phyloP scores from a whole-genome alignment of 2,888 invertebrate genomes.

The Eupithecia tripunctaria region DNA sequence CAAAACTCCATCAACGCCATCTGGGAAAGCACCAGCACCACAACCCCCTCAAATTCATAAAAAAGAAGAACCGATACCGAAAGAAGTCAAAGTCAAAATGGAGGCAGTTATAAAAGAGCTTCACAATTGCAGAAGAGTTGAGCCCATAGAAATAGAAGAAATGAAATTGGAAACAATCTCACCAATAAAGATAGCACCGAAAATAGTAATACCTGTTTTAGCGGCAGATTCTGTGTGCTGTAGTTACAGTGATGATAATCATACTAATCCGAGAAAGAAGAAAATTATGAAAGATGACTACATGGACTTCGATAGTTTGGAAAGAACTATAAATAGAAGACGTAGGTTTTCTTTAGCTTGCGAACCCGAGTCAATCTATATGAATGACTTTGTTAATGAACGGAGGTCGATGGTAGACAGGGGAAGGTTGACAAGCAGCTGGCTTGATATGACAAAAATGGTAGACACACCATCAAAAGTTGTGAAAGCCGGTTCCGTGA shows the following conservation, averaged over 20 bases:
- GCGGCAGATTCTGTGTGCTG: constrained; percentile 75
- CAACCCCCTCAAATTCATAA: constrained; percentile 36
- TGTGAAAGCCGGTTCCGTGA: constrained; percentile 82
- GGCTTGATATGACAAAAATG: constrained; percentile 71
- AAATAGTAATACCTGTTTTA: constrained; percentile 75
- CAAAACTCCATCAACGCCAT: constrained; percentile 72
- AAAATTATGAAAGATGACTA: constrained; percentile 57
- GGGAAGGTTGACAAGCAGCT: constrained; percentile 71
- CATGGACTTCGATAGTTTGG: constrained; percentile 73
- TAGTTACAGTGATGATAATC: constrained; percentile 72
- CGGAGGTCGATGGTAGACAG: constrained; percentile 58
- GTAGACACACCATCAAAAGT: constrained; percentile 50
- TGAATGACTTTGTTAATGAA: constrained; percentile 55
- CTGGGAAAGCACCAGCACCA: constrained; percentile 55
- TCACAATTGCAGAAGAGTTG: constrained; percentile 71
- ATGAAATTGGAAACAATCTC: constrained; percentile 61
- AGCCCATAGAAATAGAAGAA: constrained; percentile 64
- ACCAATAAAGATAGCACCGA: constrained; percentile 62
- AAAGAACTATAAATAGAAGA: constrained; percentile 63
- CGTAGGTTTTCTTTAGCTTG: constrained; percentile 75
- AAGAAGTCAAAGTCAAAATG: constrained; percentile 85
- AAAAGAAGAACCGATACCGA: constrained; percentile 73
- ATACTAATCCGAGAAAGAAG: constrained; percentile 59
- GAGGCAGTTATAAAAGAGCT: constrained; percentile 86
- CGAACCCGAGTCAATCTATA: constrained; percentile 75